Conservation (phyloP, 1,140 invertebrate genomes). For the Aethina tumida region DNA sequence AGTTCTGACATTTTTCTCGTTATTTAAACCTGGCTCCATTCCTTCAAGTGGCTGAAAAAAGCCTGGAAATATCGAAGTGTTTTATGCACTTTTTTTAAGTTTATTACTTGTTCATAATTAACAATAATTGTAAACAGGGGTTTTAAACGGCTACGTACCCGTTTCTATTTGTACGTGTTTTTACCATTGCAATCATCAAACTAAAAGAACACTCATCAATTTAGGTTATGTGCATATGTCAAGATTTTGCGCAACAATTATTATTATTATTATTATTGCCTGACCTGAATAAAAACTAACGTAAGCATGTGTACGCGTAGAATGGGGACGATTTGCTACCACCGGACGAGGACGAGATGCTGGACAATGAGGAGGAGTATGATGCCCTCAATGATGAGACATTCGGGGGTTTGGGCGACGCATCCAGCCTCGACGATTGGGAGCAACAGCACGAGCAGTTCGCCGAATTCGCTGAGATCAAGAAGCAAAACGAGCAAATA, state of each 20-base stretch:
- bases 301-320: constrained; percentile 13
- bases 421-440: constrained; percentile 51
- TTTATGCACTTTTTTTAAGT: too few relatives aligned
- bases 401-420: constrained; percentile 61
- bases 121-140: too few relatives aligned
- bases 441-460: constrained; percentile 60
- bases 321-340: constrained; percentile 29
- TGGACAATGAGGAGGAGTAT: constrained; percentile 68
- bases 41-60: too few relatives aligned
- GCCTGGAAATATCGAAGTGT: too few relatives aligned
- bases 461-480: constrained; percentile 47
- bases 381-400: constrained; percentile 86
- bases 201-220: too few relatives aligned
- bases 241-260: too few relatives aligned
- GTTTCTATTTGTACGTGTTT: too few relatives aligned
- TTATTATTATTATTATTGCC: constrained; percentile 4
- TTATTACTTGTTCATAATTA: too few relatives aligned
- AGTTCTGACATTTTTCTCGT: constrained; percentile 43
- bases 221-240: too few relatives aligned
- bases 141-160: too few relatives aligned
- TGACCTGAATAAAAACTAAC: background rate
- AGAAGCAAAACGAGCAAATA: constrained; percentile 35
- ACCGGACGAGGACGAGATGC: constrained; percentile 48
- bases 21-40: too few relatives aligned
- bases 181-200: too few relatives aligned